A percentile compares a stretch with the other conserved stretches of the same genome.
Evolutionary conservation across 2,797 vertebrate genomes (phyloP).

Genomic region (Pseudotriccus pelzelni): DNA sequence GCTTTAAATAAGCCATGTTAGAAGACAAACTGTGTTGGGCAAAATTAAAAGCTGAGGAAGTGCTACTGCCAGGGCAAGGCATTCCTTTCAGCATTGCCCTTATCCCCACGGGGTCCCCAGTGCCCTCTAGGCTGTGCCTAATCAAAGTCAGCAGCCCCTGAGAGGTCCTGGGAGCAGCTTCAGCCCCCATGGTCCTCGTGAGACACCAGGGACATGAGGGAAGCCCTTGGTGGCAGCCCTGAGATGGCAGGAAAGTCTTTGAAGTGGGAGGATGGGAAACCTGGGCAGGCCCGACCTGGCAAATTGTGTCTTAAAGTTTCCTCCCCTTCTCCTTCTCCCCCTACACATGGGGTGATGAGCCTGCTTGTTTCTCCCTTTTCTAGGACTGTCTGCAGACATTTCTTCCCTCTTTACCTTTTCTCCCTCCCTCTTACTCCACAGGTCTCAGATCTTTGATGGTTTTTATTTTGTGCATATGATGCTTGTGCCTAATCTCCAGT

Average conservation of each 20-base stretch:
- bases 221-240: background rate
- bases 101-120: background rate
- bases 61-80: background rate
- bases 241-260: accelerated
- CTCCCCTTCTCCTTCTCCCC: background rate
- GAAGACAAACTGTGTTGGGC: background rate
- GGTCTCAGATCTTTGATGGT: background rate
- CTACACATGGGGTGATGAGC: accelerated
- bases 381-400: background rate
- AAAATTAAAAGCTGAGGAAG: background rate
- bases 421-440: background rate
- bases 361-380: background rate
- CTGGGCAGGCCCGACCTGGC: background rate
- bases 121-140: background rate
- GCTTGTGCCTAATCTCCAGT: background rate
- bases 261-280: background rate
- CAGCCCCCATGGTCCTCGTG: background rate
- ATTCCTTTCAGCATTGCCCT: background rate
- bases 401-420: background rate
- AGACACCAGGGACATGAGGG: background rate
- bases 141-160: background rate
- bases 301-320: background rate
- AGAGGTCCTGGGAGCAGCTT: background rate
- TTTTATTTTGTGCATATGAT: background rate
- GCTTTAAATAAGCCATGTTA: background rate